Percentiles rank a stretch among this genome's conserved stretches.
Evolutionary conservation across 2,888 invertebrate genomes (phyloP).

Genomic region (Leptopterna dolabrata): DNA sequence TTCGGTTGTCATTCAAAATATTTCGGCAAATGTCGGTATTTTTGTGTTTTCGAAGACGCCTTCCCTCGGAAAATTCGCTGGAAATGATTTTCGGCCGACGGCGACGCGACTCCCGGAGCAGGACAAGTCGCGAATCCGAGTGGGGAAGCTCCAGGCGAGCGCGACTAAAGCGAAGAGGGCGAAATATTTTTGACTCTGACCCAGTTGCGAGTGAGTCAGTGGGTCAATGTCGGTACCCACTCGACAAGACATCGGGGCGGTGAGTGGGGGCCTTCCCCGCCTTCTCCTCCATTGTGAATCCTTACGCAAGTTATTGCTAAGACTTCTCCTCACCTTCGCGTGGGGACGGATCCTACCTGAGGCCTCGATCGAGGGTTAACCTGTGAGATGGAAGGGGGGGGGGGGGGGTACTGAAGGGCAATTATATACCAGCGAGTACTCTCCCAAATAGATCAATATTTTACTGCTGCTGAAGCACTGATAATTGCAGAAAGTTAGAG

Average conservation of each 20-base stretch:
- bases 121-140: not conserved
- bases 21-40: too few species aligned
- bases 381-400: too few species aligned
- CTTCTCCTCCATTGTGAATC: not conserved
- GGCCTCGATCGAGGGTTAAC: too few species aligned
- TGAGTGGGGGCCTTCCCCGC: not conserved
- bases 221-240: slow-evolving; percentile 21
- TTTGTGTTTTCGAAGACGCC: too few species aligned
- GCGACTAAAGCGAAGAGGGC: not conserved
- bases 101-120: not conserved
- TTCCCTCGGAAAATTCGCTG: not conserved
- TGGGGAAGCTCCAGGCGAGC: not conserved
- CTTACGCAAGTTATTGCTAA: not conserved
- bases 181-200: slow-evolving; percentile 47
- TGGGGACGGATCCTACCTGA: not conserved
- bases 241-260: not conserved
- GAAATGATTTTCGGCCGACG: not conserved
- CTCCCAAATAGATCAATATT: too few species aligned
- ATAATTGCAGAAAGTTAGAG: too few species aligned
- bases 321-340: not conserved
- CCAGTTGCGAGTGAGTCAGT: slow-evolving; percentile 42
- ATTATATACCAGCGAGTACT: too few species aligned
- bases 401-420: too few species aligned
- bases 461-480: too few species aligned
- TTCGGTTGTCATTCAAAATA: too few species aligned